These are phyloP conservation scores for Hemistola chrysoprasaria DNA, from an alignment of 2,888 invertebrate species.

Conservation along the genomic window DNA sequence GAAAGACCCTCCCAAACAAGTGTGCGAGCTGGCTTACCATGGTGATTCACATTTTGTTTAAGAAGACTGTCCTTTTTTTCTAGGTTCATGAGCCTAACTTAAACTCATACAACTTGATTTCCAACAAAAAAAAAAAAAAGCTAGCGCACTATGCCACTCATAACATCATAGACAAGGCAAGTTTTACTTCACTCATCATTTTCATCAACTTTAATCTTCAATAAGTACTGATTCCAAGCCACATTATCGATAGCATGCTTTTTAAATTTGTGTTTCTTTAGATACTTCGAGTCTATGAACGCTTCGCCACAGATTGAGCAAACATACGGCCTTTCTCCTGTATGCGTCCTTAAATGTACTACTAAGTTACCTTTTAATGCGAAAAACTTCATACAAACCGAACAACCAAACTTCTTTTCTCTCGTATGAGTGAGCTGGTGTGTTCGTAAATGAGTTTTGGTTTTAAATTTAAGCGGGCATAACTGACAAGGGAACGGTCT, in stretches of 20 bases:
- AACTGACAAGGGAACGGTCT: constrained; percentile 71
- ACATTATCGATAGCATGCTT: constrained; percentile 70
- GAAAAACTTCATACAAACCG: constrained; percentile 79
- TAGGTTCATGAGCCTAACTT: no score
- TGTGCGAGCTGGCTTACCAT: no score
- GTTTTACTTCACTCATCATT: no score
- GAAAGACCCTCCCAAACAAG: no score
- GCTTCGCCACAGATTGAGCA: constrained; percentile 72
- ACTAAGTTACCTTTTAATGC: constrained; percentile 76
- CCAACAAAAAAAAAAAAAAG: no score
- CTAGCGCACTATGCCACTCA: no score
- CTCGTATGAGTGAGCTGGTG: constrained; percentile 77
- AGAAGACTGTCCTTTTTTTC: no score
- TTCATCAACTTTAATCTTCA: constrained; percentile 24
- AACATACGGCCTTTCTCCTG: constrained; percentile 74
- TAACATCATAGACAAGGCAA: no score
- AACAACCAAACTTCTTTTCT: constrained; percentile 78
- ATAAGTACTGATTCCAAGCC: constrained; percentile 65
- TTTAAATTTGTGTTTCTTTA: constrained; percentile 75
- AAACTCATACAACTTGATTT: no score
- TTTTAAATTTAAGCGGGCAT: constrained; percentile 71
- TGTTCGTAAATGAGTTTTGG: constrained; percentile 74
- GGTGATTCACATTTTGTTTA: no score
- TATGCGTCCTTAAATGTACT: constrained; percentile 75
- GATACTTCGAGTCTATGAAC: constrained; percentile 78